Base-by-base conservation (phyloP, 2,888 invertebrate species). In the Malacosoma neustria region DNA sequence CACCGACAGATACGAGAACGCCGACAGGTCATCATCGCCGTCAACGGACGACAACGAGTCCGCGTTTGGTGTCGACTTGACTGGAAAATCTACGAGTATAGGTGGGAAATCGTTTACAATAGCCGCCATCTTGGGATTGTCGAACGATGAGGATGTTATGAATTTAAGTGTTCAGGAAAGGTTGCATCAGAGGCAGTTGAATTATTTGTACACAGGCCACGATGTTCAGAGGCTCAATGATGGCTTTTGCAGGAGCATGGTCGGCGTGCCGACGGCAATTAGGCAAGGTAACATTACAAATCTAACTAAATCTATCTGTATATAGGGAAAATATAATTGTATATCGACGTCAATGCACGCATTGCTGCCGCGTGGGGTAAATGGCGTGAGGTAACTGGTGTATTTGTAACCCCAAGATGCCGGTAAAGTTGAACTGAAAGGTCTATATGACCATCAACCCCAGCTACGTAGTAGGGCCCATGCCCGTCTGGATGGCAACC, bases 101-200 rank as follows among this genome's bases (percentile, higher is more conserved):
- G 76, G 68, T 30, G 89, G 90, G 31, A 93, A 92, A 60, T 93
- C 94, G 4, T 96, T 96, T 58, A 95, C 95, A 13, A 96, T 96
- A 52, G 95, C 95, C 46, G 94, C 95, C 45, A 95, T 95, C 57
- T 88, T 96, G 53, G 95, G 95, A 0, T 70, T 94, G 46, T 90
- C 92, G 39, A 89, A 80, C 0, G 82, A 82, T 3, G 80, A 81
- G 4, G 81, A 84, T 54, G 84, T 74, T 3, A 88, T 89, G 70
- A 89, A 88, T 40, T 51, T 89, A 36, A 88, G 87, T 46, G 87
- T 88, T 0, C 88, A 88, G 46, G 84, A 84, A 45, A 54, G 82
- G 36, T 39, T 84, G 44, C 77, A 77, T 58, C 84, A 81, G 47
- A 59, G 84, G 11, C 77, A 82, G 11, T 31, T 84, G 45, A 81